phyloP scores from a whole-genome alignment of 2,888 invertebrate species.

The Drosophila parthenogenetica region DNA sequence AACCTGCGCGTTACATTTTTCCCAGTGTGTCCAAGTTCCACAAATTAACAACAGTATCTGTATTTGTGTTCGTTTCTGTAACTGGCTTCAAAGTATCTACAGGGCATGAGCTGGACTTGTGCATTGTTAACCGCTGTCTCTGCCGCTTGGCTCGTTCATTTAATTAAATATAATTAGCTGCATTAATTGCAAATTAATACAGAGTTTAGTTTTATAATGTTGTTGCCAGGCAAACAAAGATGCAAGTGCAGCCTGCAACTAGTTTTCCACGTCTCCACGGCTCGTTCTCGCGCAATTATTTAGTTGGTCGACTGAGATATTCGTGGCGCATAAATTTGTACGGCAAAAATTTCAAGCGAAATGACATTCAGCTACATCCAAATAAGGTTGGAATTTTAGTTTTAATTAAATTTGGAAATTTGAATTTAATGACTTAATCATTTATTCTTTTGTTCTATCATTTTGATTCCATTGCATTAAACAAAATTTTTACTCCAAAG shows the following conservation, averaged over 20 bases:
- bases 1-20: constrained; percentile 76
- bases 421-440: constrained; percentile 63
- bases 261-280: constrained; percentile 70
- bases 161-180: constrained; percentile 81
- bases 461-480: not conserved
- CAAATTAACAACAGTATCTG: constrained; percentile 47
- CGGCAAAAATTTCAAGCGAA: constrained; percentile 28
- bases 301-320: constrained; percentile 40
- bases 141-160: constrained; percentile 73
- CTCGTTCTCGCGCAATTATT: constrained; percentile 74
- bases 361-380: constrained; percentile 39
- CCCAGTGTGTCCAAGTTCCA: constrained; percentile 70
- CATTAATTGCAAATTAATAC: constrained; percentile 82
- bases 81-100: constrained; percentile 43
- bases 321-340: constrained; percentile 45
- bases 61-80: constrained; percentile 19
- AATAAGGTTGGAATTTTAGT: constrained; percentile 10
- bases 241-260: constrained; percentile 51
- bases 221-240: constrained; percentile 53
- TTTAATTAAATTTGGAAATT: constrained; percentile 28
- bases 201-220: constrained; percentile 73
- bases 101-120: constrained; percentile 41
- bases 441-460: constrained; percentile 5
- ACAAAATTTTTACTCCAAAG: not conserved
- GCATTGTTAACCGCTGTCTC: constrained; percentile 57